These are phyloP conservation scores for Tonatia bakeri DNA, from an alignment of 2,113 vertebrate species.

Conservation along the genomic window DNA sequence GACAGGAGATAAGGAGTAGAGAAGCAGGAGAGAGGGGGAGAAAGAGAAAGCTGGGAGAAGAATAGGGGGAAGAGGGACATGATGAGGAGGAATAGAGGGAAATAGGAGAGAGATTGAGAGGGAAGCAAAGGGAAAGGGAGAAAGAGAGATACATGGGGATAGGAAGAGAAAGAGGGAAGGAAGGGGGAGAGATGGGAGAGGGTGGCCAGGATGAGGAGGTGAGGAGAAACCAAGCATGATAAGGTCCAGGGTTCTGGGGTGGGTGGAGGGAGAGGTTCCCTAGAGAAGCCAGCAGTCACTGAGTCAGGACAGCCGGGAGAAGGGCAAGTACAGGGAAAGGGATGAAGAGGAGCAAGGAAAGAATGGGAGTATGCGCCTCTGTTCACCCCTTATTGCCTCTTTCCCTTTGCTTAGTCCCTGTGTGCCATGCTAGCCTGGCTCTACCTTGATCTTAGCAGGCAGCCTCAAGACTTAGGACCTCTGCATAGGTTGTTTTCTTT, in stretches of 20 bases:
- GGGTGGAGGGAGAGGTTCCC: not conserved
- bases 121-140: no score
- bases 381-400: not conserved
- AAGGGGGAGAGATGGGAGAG: not conserved
- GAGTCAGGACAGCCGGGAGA: not conserved
- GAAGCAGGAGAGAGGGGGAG: not conserved
- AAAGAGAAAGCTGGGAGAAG: not conserved
- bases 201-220: not conserved
- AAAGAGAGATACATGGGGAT: no score
- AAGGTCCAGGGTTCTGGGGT: not conserved
- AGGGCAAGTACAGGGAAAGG: not conserved
- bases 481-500: not conserved
- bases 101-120: not conserved
- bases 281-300: not conserved
- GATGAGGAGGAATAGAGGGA: not conserved
- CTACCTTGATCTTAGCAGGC: not conserved
- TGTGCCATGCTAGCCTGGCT: not conserved
- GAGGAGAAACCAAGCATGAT: not conserved
- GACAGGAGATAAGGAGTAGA: not conserved
- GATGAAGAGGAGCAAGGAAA: not conserved
- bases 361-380: not conserved
- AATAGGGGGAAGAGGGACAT: not conserved
- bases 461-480: not conserved
- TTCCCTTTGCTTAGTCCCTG: not conserved
- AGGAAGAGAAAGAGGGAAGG: not conserved